A percentile compares a stretch with the other conserved stretches of the same genome.
Conservation (phyloP, 2,888 invertebrate genomes). For the Nomada flava region DNA sequence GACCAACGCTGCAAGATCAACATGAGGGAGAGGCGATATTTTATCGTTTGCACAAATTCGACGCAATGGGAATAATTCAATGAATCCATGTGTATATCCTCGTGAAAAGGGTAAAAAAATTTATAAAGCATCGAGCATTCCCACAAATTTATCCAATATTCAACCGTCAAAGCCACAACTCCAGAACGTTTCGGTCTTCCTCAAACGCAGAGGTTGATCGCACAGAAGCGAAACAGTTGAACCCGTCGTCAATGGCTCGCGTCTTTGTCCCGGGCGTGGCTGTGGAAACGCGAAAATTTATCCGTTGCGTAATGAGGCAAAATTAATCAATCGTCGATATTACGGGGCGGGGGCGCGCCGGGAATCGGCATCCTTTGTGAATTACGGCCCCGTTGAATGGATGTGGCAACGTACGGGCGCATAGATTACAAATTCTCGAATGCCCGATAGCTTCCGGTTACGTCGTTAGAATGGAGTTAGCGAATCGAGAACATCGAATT, state of each 20-base stretch:
- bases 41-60: too few relatives aligned
- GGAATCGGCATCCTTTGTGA: slow-evolving; percentile 55
- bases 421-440: slow-evolving; percentile 59
- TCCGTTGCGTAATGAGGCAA: slow-evolving; percentile 50
- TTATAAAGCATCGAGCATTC: neutral
- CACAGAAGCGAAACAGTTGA: slow-evolving; percentile 7
- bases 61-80: too few relatives aligned
- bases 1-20: too few relatives aligned
- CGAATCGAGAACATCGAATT: slow-evolving; percentile 7
- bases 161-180: neutral
- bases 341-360: slow-evolving; percentile 3
- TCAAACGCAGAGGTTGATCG: neutral
- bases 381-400: slow-evolving; percentile 41
- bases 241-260: slow-evolving; percentile 1
- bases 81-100: too few relatives aligned
- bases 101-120: too few relatives aligned
- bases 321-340: slow-evolving; percentile 60
- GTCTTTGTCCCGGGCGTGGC: slow-evolving; percentile 14
- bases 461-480: slow-evolving; percentile 4
- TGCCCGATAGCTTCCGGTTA: slow-evolving; percentile 36
- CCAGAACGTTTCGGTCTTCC: too few relatives aligned
- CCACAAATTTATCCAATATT: neutral
- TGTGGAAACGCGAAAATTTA: slow-evolving; percentile 35
- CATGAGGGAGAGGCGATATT: too few relatives aligned
- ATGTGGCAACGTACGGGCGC: slow-evolving; percentile 35